Evolutionary conservation across 2,888 invertebrate genomes (phyloP), one percentile per base, ranked within the genome.

Genomic region (Chymomyza procnemis): DNA sequence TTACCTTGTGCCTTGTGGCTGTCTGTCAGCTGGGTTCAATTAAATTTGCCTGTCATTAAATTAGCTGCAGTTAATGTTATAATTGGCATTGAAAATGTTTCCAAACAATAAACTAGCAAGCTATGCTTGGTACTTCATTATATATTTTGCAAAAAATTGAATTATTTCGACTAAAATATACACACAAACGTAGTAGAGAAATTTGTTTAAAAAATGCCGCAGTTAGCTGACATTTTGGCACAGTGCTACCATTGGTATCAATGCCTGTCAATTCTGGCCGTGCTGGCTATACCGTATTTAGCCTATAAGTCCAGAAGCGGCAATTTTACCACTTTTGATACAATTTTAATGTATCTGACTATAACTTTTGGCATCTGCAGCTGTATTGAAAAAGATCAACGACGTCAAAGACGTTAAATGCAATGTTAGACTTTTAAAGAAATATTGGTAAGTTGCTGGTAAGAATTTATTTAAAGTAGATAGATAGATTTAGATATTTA

Each of bases 281-380:
- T 82, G 6, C 0, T 69, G 57, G 60, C 66, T 16, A 69, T 77
- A n/a, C 80, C 80, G 1, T 79, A 73, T 68, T 22, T 80, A 3
- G 22, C 59, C 26, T 50, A 71, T 3, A 65, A 73, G 50, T 61
- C 61, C 4, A 63, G 12, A 41, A 54, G 63, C 16, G 47, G 60
- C 14, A 52, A 60, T 9, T 21, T 78, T 4, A 30, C 26, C 41
- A 4, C 16, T 5, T 16, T 71, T 22, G 79, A 83, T 21, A 52
- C 4, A 30, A 41, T 50, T 8, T 66, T 83, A 5, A 74, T 78
- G 66, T 69, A 75, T 22, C 5, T 56, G 0, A 59, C 52, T 19
- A 3, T 71, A 0, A 21, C 60, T 4, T 4, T 76, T 3, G 74
- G 58, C n/a, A 6, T n/a, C 16, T 14, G 57, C n/a, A 61, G 56